Base-by-base conservation (phyloP, 2,113 vertebrate species). In the Galemys pyrenaicus region DNA sequence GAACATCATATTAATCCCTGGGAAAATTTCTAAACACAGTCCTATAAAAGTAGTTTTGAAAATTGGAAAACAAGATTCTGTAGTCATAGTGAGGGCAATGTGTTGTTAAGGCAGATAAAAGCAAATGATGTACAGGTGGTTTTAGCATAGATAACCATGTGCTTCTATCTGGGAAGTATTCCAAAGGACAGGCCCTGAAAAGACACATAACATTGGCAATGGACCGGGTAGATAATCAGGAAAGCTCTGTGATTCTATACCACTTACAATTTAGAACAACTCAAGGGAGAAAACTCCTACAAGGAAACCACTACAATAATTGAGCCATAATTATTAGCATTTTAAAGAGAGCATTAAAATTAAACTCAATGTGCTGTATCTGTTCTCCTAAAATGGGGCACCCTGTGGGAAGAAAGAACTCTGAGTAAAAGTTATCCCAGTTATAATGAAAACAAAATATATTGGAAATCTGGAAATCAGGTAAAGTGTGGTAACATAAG, bases 311-410 rank as follows among this genome's bases (percentile, higher is more conserved):
- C 49, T 84, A 7, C 16, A 73, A 56, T 87, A 80, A 96, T 67
- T 81, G 65, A 87, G 35, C 1, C 75, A 67, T 83, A 75, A 79
- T 90, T 90, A 80, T 92, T 89, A 89, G 9, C 39, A 77, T 80
- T 94, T 93, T 84, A 95, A 92, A 86, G 30, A 95, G 39, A 96
- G 44, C 44, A 71, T 94, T 96, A 92, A 89, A 92, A 93, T 54
- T 78, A 87, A 89, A 67, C 13, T 77, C 60, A 91, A 73, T 58
- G 41, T 85, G 46, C 17, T 91, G 2, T 67, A 32, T 89, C 46
- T 73, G 1, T 89, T 86, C 46, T 96, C 24, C 92, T 20, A 82
- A 89, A 93, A 87, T 26, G 22, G 16, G 35, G 64, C 20, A 60
- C 9, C 24, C 64, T 8, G 3, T 92, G 37, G 62, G 64, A 24